Base-by-base conservation (phyloP, 1,140 invertebrate species). In the Tetraneura akinire region DNA sequence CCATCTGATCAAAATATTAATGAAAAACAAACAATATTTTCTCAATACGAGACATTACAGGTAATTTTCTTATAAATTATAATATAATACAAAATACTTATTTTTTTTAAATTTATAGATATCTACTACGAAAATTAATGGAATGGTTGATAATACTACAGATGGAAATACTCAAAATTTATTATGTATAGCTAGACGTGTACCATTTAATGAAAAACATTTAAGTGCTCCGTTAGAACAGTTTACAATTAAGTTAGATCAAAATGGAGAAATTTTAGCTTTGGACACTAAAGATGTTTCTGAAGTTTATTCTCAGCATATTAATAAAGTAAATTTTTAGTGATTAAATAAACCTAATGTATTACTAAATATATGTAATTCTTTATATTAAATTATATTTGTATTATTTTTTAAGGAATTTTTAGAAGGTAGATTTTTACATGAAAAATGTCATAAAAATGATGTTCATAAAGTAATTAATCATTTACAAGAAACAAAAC, bases 161-260 rank as follows among this genome's bases (percentile, higher is more conserved):
- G 87, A 86, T 53, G 86, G 87, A 80, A 85, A 86, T 82, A 88
- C 89, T 84, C 89, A 88, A 81, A 90, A 90, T 85, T 87, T 94
- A 81, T 89, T 95, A 87, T 96, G 94, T 88, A 91, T 94, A 55
- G 92, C 91, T 85, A 93, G 94, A 84, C 89, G 95, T 85, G 92
- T 96, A 83, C 91, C 93, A 81, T 89, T 91, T 82, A 92, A 91
- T 84, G 95, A 97, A 85, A 93, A 95, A 84, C 90, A 91, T 82
- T 32, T 83, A 16, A 88, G 89, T 83, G 86, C 89, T 84, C 86
- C 88, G 84, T 88, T 94, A 83, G 93, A 96, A 86, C 94, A 96
- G 86, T 96, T 98, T 86, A 94, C 94, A 83, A 94, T 96, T 84
- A 94, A 94, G 88, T 89, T 97, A 85, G 94, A 97, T 87, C 88